Base-by-base conservation (phyloP, 1,140 invertebrate species). In the Drosophila murphyi region DNA sequence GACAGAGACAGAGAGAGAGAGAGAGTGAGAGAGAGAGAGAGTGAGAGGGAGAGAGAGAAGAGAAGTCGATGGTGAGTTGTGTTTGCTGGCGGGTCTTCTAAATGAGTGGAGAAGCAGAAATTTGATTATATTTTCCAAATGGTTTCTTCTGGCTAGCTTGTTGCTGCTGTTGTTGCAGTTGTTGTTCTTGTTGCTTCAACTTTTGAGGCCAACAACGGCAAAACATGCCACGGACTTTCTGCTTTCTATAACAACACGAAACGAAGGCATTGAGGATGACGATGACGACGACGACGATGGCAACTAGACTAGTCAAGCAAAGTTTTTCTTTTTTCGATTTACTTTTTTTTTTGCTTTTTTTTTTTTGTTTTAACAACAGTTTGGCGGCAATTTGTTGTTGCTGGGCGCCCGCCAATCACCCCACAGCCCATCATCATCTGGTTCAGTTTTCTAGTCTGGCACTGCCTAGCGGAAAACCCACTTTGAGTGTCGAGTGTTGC, bases 121-220 rank as follows among this genome's bases (percentile, higher is more conserved):
- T 85, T 85, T 78, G 80, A 82, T 82, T 82, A 82, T 82, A 79
- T 82, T 82, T 83, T 79, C 72, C 80, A 82, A 82, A 82, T 82
- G 80, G 80, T 79, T 83, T 79, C 80, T 76, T 72, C 48, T 54
- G 65, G 60, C 55, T 59, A 45, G 68, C 56, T 28, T 45, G 45
- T 51, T 55, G 45, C 32, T 52, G 12, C 51, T 51, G 32, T 10
- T 51, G 64, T 51, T 68, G 5, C n/a, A 47, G 32, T 37, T 63
- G 59, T 29, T 55, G 59, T 63, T 55, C 28, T 54, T 56, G 62
- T 65, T 45, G 41, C 48, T 57, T 55, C 59, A 70, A 70, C 65
- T 62, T 74, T 74, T 70, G 56, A 74, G 65, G 72, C 72, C 72
- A 74, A 70, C 67, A 71, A 75, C 67, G 47, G 52, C 72, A 52